Conservation (phyloP, 2,888 invertebrate species). For the Carpatolechia fugitivella region DNA sequence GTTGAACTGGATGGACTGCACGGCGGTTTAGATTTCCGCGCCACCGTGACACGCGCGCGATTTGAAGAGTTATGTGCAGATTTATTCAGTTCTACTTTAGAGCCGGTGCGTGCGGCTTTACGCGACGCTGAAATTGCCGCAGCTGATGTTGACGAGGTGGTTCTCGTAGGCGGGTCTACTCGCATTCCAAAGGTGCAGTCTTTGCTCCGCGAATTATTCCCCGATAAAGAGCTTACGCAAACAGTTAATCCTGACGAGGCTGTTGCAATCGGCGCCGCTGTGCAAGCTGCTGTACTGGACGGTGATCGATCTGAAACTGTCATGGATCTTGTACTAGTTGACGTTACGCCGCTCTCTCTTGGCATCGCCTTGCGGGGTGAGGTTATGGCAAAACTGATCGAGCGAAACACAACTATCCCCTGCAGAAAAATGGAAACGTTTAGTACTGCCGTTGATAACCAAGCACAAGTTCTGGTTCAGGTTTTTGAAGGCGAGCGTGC, state of each 20-base stretch:
- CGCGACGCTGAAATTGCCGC: background rate
- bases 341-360: constrained; percentile 69
- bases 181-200: background rate
- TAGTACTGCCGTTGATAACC: background rate
- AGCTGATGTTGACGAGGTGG: constrained; percentile 30
- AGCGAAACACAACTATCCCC: background rate
- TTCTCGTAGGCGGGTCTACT: background rate
- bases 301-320: constrained; percentile 84
- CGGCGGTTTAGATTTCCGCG: background rate
- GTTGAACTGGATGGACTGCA: background rate
- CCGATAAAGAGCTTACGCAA: constrained; percentile 81
- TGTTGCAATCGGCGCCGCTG: constrained; percentile 85
- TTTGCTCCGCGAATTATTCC: background rate
- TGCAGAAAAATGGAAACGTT: background rate
- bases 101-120: background rate
- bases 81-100: background rate
- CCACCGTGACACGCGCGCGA: background rate
- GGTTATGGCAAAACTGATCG: background rate
- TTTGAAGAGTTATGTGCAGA: background rate
- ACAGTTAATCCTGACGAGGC: constrained; percentile 87
- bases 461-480: background rate
- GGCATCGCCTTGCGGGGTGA: constrained; percentile 81
- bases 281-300: constrained; percentile 82
- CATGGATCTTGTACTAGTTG: constrained; percentile 44
- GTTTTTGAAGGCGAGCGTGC: background rate